Evolutionary conservation across 2,888 invertebrate genomes (phyloP).

Genomic region (Choreutis nemorana): DNA sequence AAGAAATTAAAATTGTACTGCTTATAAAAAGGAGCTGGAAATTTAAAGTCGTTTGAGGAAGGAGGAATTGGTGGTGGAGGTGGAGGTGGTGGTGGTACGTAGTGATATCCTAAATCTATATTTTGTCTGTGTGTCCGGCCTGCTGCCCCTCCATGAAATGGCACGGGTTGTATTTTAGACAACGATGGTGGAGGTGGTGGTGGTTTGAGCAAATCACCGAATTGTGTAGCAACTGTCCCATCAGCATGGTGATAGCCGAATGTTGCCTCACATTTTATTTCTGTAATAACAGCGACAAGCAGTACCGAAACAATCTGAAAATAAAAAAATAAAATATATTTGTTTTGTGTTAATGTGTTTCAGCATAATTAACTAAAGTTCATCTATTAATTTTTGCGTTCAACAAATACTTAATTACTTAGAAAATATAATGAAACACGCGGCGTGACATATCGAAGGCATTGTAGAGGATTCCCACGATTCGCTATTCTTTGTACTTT

Average conservation of each 20-base stretch:
- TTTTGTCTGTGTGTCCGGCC: conserved; percentile 40
- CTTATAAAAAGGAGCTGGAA: conserved; percentile 54
- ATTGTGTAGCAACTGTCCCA: conserved; percentile 27
- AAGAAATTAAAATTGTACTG: conserved; percentile 57
- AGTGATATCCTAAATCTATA: conserved; percentile 34
- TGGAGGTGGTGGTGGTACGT: conserved; percentile 30
- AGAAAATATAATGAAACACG: conserved; percentile 57
- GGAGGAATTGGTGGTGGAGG: conserved; percentile 17
- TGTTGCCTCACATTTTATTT: conserved; percentile 31
- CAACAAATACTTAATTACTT: conserved; percentile 42
- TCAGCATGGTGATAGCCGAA: conserved; percentile 25
- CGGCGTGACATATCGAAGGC: conserved; percentile 40
- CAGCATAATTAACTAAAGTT: no score
- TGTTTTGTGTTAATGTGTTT: no score
- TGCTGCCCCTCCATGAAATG: conserved; percentile 39
- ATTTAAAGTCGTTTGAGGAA: conserved; percentile 40
- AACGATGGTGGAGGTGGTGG: conserved; percentile 42
- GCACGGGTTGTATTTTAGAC: conserved; percentile 38
- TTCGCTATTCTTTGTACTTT: conserved; percentile 53
- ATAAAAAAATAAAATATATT: conserved; percentile 13
- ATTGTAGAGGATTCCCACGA: conserved; percentile 51
- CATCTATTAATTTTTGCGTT: no score
- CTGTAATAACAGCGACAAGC: conserved; percentile 27
- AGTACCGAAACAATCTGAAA: conserved; percentile 46
- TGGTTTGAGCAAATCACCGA: conserved; percentile 47